Evolutionary conservation across 2,797 vertebrate genomes (phyloP).

Genomic region (Champsocephalus esox): DNA sequence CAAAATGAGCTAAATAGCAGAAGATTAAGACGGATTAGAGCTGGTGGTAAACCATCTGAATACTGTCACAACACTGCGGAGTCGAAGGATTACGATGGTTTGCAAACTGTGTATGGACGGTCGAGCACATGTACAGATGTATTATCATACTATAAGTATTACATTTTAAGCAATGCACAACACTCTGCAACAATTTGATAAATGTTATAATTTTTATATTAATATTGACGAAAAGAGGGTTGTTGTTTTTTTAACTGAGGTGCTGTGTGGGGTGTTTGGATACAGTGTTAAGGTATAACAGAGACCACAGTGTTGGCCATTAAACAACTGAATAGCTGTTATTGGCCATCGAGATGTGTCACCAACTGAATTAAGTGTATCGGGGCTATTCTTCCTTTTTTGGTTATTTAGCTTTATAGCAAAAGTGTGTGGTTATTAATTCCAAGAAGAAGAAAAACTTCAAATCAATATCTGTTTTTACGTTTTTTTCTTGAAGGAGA

Average conservation of each 20-base stretch:
- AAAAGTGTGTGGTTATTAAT: not conserved
- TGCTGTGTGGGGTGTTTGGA: slow-evolving; percentile 1
- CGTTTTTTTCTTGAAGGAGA: not conserved
- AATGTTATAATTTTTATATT: no score
- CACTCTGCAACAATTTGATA: not conserved
- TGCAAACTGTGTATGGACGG: slow-evolving; percentile 12
- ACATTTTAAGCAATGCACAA: not conserved
- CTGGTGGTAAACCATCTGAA: slow-evolving; percentile 53
- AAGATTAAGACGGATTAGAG: slow-evolving; percentile 63
- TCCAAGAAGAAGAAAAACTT: not conserved
- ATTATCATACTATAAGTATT: not conserved
- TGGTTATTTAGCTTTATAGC: not conserved
- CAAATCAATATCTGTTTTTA: not conserved
- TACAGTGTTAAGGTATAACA: not conserved
- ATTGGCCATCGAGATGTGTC: not conserved
- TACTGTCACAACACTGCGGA: slow-evolving; percentile 28
- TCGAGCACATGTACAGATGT: not conserved
- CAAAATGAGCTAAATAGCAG: slow-evolving; percentile 50
- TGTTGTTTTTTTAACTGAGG: not conserved
- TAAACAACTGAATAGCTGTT: not conserved
- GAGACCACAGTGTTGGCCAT: not conserved
- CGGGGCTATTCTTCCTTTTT: not conserved
- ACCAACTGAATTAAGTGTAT: not conserved
- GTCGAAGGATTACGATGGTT: slow-evolving; percentile 30
- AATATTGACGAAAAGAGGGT: not conserved